Base-by-base conservation (phyloP, 2,113 vertebrate species). In the Sinocyclocheilus rhinocerous region DNA sequence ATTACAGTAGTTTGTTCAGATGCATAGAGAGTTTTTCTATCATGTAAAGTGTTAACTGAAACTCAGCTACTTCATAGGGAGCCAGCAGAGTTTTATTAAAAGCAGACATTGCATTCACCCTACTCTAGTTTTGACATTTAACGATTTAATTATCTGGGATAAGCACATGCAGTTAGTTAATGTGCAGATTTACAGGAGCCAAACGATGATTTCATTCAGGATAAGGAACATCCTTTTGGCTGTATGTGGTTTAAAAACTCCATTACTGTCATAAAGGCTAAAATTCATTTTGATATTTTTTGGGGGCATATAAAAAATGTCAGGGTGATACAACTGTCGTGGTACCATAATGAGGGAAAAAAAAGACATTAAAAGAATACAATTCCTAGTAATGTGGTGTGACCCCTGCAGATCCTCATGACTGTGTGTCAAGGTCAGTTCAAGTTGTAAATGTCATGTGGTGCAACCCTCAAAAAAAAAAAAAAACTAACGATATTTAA, bases 31-130 rank as follows among this genome's bases (percentile, higher is more conserved):
- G 6, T 33, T 15, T 69, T 69, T 69, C 65, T 18, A 7, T 70
- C 29, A 20, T 36, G 63, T 67, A 55, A 61, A 75, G 82, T 22
- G 7, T 52, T 24, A 69, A 48, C 7, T 11, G 39, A 1, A 16
- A 33, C 61, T 33, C 73, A 65, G 48, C 76, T 39, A 72, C 63
- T 45, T 42, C 29, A 52, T 6, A n/a, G 59, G 63, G 42, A 87
- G 45, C 61, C 20, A 22, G 87, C 45, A 2, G 3, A 12, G 45
- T 70, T 39, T 63, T 88, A 90, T 77, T 78, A 85, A 67, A 11
- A 61, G 52, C 70, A 89, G 70, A 57, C 65, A 83, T 80, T 89
- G 82, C 82, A 55, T 29, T 89, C 86, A 89, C 84, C 82, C 15
- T 89, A 24, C 11, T 15, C 50, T 52, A 52, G 15, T 55, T 8